phyloP scores from a whole-genome alignment of 2,113 vertebrate species.

The Eretmochelys imbricata region DNA sequence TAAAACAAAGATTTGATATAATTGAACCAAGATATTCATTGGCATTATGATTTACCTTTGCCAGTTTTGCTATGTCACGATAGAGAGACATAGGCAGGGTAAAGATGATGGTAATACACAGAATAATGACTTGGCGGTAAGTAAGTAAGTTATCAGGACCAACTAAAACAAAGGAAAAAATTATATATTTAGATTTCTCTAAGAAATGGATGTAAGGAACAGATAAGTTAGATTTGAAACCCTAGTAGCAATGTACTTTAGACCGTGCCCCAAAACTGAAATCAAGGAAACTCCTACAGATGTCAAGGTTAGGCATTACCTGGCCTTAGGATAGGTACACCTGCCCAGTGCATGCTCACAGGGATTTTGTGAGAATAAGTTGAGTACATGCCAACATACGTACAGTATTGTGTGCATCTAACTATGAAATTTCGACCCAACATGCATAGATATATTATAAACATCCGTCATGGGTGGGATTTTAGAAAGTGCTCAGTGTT shows the following conservation, averaged over 20 bases:
- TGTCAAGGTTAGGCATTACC: not conserved
- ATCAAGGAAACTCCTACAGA: not conserved
- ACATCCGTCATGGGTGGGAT: not conserved
- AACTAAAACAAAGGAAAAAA: constrained; percentile 80
- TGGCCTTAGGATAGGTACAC: not conserved
- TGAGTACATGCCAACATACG: not conserved
- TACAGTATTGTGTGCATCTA: not conserved
- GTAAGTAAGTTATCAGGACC: constrained; percentile 83
- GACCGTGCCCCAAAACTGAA: not conserved
- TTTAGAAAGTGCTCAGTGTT: not conserved
- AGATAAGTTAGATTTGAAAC: not conserved
- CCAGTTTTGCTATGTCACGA: constrained; percentile 89
- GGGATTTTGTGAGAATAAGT: constrained; percentile 10
- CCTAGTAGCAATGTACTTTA: not conserved
- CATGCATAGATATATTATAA: not conserved
- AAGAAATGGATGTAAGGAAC: not conserved
- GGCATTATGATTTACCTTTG: constrained; percentile 86
- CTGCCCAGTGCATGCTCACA: not conserved
- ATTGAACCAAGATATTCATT: not conserved
- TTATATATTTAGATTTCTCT: constrained; percentile 3
- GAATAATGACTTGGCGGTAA: constrained; percentile 89
- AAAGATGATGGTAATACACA: constrained; percentile 85
- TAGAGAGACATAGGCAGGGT: constrained; percentile 91
- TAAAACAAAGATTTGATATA: not conserved
- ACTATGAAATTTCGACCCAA: not conserved